Evolutionary conservation across 2,888 invertebrate species (phyloP).

Genomic region (Exocentrus adspersus): DNA sequence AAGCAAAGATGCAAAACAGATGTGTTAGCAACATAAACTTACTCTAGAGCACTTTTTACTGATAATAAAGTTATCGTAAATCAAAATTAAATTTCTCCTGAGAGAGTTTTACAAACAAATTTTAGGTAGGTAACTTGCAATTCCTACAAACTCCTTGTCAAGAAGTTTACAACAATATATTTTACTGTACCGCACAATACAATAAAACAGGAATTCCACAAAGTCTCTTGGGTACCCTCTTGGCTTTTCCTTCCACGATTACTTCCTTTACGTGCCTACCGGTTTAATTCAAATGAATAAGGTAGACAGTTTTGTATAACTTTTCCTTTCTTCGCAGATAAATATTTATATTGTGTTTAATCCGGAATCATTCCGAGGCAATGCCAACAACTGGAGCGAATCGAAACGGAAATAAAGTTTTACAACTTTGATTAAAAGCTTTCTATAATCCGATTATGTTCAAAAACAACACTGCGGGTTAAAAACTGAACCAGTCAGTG

Average conservation of each 20-base stretch:
- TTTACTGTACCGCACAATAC: constrained; percentile 5
- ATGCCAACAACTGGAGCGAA: not conserved
- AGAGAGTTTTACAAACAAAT: not conserved
- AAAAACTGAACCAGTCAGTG: no score
- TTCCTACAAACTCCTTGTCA: not conserved
- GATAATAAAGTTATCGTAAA: no score
- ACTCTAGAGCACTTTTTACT: no score
- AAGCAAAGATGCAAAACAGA: no score
- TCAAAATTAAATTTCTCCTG: not conserved
- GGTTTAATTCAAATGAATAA: constrained; percentile 2
- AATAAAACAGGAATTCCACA: not conserved
- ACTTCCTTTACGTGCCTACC: constrained; percentile 3
- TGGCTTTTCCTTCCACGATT: constrained; percentile 4
- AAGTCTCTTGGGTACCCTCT: not conserved
- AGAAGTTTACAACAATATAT: constrained; percentile 2
- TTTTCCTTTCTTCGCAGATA: constrained; percentile 8
- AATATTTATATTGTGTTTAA: constrained; percentile 14
- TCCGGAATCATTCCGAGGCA: not conserved
- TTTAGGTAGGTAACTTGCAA: no score
- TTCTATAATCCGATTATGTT: not conserved
- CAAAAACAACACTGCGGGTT: no score
- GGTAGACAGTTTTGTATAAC: not conserved
- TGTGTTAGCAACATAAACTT: no score
- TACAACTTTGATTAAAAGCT: not conserved
- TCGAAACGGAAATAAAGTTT: not conserved